phyloP scores from a whole-genome alignment of 2,797 vertebrate species.

The Rhinichthys osculus region DNA sequence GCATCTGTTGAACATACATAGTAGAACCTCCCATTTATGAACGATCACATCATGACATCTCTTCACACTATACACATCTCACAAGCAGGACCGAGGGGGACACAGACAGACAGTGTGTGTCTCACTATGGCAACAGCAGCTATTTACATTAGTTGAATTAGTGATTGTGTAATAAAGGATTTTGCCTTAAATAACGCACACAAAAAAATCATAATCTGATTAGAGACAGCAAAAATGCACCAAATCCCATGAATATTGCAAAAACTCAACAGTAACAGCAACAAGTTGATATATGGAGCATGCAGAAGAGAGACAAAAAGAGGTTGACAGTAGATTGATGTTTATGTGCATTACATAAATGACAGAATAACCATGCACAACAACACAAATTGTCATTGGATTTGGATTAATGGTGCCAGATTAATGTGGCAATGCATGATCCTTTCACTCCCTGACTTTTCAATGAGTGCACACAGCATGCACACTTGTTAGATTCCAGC shows the following conservation, averaged over 20 bases:
- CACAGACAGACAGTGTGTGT: constrained; percentile 11
- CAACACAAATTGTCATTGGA: background rate
- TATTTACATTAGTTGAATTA: background rate
- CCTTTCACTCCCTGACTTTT: background rate
- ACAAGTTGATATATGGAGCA: background rate
- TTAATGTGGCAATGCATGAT: background rate
- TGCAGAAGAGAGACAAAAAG: background rate
- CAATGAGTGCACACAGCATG: background rate
- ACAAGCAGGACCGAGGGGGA: background rate
- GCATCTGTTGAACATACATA: constrained; percentile 49
- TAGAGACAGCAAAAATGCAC: background rate
- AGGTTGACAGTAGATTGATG: background rate
- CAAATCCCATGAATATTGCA: background rate
- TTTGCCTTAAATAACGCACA: background rate
- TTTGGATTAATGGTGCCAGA: background rate
- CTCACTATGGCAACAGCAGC: background rate
- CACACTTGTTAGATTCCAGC: background rate
- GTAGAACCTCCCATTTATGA: constrained; percentile 39
- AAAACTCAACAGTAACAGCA: background rate
- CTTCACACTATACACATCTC: constrained; percentile 39
- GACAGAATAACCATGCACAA: background rate
- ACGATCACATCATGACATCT: constrained; percentile 56
- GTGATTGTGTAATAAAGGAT: background rate
- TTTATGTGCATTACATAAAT: background rate
- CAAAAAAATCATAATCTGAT: background rate